Evolutionary conservation across 2,113 vertebrate genomes (phyloP).

Genomic region (Nestor notabilis): DNA sequence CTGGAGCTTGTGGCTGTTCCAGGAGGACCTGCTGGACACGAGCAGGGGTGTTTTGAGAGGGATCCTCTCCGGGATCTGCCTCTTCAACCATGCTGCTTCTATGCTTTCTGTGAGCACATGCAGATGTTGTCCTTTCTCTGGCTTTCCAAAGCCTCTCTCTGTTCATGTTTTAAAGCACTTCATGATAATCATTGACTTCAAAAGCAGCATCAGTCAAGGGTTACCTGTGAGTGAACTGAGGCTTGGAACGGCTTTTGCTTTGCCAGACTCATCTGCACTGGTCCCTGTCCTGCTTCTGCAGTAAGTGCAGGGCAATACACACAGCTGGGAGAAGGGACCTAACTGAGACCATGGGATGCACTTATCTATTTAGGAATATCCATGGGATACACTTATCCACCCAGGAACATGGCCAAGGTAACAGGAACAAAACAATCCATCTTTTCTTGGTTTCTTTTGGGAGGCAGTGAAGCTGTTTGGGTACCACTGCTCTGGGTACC

Average conservation of each 20-base stretch:
- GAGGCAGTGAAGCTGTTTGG: background rate
- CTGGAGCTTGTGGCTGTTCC: background rate
- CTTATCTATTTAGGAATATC: background rate
- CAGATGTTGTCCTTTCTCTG: background rate
- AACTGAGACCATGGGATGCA: accelerated
- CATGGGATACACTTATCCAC: background rate
- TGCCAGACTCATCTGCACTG: background rate
- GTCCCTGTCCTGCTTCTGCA: background rate
- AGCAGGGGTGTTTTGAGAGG: background rate
- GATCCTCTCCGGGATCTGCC: background rate
- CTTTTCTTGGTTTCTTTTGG: background rate
- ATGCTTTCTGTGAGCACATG: accelerated
- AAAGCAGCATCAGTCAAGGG: background rate
- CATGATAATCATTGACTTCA: background rate
- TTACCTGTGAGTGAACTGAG: background rate
- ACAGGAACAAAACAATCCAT: background rate
- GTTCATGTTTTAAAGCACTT: background rate
- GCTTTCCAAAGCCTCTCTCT: background rate
- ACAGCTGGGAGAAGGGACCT: background rate
- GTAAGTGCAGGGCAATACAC: accelerated
- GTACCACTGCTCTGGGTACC: background rate
- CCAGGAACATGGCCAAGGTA: background rate
- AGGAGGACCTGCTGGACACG: background rate
- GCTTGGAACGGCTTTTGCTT: background rate
- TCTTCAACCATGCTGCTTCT: background rate